Conservation (phyloP, 2,113 vertebrate genomes). For the Xerus inauris region DNA sequence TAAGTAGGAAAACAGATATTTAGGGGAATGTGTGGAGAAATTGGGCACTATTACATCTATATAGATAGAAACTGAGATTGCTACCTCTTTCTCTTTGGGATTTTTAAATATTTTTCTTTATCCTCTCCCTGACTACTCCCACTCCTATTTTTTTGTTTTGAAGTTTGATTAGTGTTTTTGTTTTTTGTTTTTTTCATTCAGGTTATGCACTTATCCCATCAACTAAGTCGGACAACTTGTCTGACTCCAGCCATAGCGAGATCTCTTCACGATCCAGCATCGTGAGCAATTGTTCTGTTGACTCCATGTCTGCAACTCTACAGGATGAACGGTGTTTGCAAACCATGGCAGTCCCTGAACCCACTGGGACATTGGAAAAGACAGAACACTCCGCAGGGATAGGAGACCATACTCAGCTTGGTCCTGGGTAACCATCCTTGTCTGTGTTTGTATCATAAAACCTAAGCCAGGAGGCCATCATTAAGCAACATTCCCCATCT, state of each 20-base stretch:
- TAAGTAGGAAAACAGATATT: neutral
- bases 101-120: neutral
- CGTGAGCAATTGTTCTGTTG: conserved; percentile 93
- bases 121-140: neutral
- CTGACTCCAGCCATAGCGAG: conserved; percentile 97
- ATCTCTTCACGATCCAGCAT: conserved; percentile 97
- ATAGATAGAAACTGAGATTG: neutral
- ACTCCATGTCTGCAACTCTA: conserved; percentile 90
- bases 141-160: accelerated
- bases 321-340: conserved; percentile 89
- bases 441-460: neutral
- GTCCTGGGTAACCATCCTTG: conserved; percentile 88
- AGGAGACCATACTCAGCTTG: conserved; percentile 87
- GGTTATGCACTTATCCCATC: conserved; percentile 90
- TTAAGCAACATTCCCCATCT: neutral
- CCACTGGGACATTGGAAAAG: conserved; percentile 75
- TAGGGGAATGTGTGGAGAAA: neutral
- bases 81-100: neutral
- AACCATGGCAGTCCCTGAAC: conserved; percentile 81
- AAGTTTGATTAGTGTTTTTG: conserved; percentile 30
- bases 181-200: conserved; percentile 73
- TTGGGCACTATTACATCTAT: neutral
- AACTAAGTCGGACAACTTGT: conserved; percentile 92
- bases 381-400: conserved; percentile 78
- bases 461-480: neutral